phyloP scores from a whole-genome alignment of 2,888 invertebrate species.

The Agonopterix subpropinquella region DNA sequence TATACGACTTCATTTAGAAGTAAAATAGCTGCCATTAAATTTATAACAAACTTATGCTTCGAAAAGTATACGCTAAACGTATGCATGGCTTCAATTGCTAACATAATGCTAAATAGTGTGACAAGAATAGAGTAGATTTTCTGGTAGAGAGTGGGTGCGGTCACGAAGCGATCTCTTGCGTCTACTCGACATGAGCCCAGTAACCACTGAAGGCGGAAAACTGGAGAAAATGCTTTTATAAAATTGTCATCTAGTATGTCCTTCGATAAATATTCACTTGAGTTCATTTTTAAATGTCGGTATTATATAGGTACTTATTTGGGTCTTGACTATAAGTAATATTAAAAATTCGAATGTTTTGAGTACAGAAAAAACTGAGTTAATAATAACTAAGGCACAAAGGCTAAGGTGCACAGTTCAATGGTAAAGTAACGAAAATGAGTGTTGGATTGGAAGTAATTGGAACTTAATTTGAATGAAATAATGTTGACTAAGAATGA shows the following conservation, averaged over 20 bases:
- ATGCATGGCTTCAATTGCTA: background rate
- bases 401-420: too few relatives aligned
- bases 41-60: background rate
- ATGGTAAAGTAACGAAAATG: too few relatives aligned
- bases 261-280: slow-evolving; percentile 34
- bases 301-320: too few relatives aligned
- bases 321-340: too few relatives aligned
- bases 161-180: slow-evolving; percentile 34
- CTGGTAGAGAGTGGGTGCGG: slow-evolving; percentile 33
- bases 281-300: background rate
- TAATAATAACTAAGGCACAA: too few relatives aligned
- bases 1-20: background rate
- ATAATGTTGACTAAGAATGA: too few relatives aligned
- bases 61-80: background rate
- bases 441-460: too few relatives aligned
- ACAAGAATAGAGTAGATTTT: slow-evolving; percentile 29
- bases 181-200: slow-evolving; percentile 40
- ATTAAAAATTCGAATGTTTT: too few relatives aligned
- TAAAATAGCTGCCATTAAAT: background rate
- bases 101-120: background rate
- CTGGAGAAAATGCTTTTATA: slow-evolving; percentile 23
- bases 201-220: slow-evolving; percentile 29
- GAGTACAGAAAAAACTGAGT: too few relatives aligned
- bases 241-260: slow-evolving; percentile 42
- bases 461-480: too few relatives aligned